Evolutionary conservation across 1,140 invertebrate genomes (phyloP).

Genomic region (Onthophagus taurus): DNA sequence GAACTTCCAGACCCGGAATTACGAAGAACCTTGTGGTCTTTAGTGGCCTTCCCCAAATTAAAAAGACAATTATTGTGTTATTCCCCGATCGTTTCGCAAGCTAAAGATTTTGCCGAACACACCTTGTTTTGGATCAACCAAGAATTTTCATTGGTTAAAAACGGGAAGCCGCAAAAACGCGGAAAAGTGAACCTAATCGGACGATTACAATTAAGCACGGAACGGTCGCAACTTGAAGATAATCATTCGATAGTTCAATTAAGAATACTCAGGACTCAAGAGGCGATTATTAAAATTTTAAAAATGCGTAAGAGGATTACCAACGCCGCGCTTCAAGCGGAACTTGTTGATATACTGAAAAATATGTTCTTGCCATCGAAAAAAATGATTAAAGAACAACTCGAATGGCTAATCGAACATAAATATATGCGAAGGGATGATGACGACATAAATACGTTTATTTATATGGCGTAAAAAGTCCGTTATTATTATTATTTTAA

Average conservation of each 20-base stretch:
- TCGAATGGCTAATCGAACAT: conserved; percentile 98
- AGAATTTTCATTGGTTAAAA: conserved; percentile 86
- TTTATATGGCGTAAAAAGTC: conserved; percentile 84
- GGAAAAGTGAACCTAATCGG: conserved; percentile 95
- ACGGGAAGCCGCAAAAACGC: conserved; percentile 85
- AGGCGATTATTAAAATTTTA: conserved; percentile 98
- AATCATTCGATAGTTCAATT: conserved; percentile 96
- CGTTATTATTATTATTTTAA: too few relatives aligned
- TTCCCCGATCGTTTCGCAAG: conserved; percentile 65
- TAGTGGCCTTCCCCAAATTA: conserved; percentile 95
- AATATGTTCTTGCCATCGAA: conserved; percentile 99
- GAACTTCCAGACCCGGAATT: conserved; percentile 93
- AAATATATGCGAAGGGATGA: conserved; percentile 96
- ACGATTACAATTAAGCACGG: conserved; percentile 86
- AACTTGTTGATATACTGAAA: conserved; percentile 95
- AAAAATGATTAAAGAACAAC: conserved; percentile 99
- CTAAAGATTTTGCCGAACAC: conserved; percentile 90
- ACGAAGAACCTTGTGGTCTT: conserved; percentile 90
- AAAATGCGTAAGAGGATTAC: conserved; percentile 94
- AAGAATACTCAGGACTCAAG: conserved; percentile 82
- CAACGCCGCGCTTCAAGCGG: conserved; percentile 90
- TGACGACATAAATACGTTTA: conserved; percentile 96
- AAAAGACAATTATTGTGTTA: conserved; percentile 85
- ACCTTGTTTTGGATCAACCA: conserved; percentile 96
- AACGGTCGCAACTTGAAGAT: conserved; percentile 91